Conservation (phyloP, 2,888 invertebrate species). For the Campoletis raptor region DNA sequence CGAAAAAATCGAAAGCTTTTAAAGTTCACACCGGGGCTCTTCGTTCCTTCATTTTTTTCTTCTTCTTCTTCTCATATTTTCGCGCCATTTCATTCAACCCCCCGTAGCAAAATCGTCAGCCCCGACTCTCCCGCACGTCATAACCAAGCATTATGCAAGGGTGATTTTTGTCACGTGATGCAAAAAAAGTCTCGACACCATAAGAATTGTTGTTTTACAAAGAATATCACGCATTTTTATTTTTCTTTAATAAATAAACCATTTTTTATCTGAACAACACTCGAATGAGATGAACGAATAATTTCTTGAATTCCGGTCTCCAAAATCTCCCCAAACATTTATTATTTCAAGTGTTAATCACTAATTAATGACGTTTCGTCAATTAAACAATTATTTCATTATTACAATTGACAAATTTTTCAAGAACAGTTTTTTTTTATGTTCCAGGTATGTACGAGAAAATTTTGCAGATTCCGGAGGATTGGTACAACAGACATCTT, state of each 20-base stretch:
- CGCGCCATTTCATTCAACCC: constrained; percentile 48
- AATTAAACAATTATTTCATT: neutral
- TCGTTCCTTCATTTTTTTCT: constrained; percentile 32
- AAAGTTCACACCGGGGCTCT: constrained; percentile 60
- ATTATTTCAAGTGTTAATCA: neutral
- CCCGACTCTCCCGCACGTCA: constrained; percentile 54
- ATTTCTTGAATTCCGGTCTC: neutral
- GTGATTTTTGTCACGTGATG: constrained; percentile 28
- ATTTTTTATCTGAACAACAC: no score
- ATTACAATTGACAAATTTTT: neutral
- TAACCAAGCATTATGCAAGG: constrained; percentile 37
- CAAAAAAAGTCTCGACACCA: constrained; percentile 12
- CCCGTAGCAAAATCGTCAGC: constrained; percentile 43
- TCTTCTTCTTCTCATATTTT: constrained; percentile 38
- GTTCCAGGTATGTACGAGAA: constrained; percentile 56
- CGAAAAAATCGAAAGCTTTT: constrained; percentile 64
- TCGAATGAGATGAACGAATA: neutral
- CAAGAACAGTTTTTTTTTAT: neutral
- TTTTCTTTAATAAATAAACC: neutral
- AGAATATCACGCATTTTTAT: neutral
- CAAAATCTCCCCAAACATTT: neutral
- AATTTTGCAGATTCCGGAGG: neutral
- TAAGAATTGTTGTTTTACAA: neutral
- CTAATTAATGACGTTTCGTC: neutral
- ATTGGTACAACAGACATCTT: neutral